Percentiles rank a stretch among this genome's conserved stretches.
Conservation (phyloP, 2,113 vertebrate genomes). For the Scartelaos histophorus region DNA sequence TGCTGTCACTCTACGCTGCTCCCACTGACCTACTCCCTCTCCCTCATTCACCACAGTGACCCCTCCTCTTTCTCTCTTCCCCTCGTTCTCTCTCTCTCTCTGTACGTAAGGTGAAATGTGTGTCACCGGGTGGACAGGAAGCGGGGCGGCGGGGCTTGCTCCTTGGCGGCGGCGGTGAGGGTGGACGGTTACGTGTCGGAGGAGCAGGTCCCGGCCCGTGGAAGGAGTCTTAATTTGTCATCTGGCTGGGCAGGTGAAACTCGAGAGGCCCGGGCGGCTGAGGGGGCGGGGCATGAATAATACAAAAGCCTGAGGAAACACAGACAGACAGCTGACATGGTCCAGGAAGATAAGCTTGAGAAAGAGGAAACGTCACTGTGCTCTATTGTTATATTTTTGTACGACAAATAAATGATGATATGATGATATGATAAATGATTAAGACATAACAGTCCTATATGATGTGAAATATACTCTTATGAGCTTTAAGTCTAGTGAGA, state of each 20-base stretch:
- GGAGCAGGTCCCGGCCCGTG: conserved; percentile 52
- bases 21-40: conserved; percentile 48
- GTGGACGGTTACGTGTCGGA: conserved; percentile 38
- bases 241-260: conserved; percentile 72
- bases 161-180: conserved; percentile 13
- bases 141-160: conserved; percentile 25
- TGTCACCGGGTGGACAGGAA: conserved; percentile 10
- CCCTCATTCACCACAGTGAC: conserved; percentile 52
- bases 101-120: conserved; percentile 16
- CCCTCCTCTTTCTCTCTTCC: conserved; percentile 19
- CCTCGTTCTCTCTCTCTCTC: conserved; percentile 51
- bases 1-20: conserved; percentile 37
- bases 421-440: no score
- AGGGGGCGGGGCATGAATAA: conserved; percentile 76
- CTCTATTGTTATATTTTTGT: background rate
- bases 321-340: conserved; percentile 14
- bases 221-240: conserved; percentile 76
- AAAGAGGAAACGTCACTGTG: conserved; percentile 22
- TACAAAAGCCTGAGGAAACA: conserved; percentile 63
- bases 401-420: background rate
- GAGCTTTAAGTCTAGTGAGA: no score
- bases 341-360: conserved; percentile 6
- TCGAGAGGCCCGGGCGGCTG: conserved; percentile 45
- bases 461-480: no score
- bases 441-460: no score